Conservation (phyloP, 1,140 invertebrate genomes). For the Drosophila gunungcola region DNA sequence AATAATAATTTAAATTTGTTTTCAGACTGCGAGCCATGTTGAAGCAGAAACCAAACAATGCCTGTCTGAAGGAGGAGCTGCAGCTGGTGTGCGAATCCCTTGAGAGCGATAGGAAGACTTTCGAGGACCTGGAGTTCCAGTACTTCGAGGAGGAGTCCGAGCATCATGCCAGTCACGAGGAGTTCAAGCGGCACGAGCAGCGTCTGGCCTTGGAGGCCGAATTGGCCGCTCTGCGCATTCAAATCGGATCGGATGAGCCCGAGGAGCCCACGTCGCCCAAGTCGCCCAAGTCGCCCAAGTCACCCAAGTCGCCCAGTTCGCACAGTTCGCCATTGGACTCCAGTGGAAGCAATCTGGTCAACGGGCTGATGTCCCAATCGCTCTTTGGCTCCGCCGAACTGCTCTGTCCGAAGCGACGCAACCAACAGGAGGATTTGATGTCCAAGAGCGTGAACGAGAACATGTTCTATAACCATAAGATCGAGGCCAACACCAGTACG, state of each 20-base stretch:
- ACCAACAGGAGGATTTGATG: constrained; percentile 85
- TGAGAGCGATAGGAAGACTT: constrained; percentile 91
- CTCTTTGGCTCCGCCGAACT: constrained; percentile 82
- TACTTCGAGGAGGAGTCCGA: constrained; percentile 96
- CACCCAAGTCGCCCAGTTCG: constrained; percentile 1
- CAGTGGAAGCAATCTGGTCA: constrained; percentile 49
- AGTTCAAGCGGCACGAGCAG: constrained; percentile 91
- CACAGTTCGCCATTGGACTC: neutral
- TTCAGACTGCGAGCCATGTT: constrained; percentile 86
- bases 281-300: constrained; percentile 15
- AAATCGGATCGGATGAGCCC: constrained; percentile 51
- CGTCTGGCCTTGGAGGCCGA: constrained; percentile 85
- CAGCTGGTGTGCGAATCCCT: constrained; percentile 88
- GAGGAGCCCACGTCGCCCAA: constrained; percentile 37
- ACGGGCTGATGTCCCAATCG: constrained; percentile 83
- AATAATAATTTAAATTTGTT: neutral
- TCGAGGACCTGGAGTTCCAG: constrained; percentile 97
- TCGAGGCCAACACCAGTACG: constrained; percentile 75
- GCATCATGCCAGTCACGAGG: constrained; percentile 92
- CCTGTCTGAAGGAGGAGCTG: constrained; percentile 87
- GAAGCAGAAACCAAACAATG: constrained; percentile 85
- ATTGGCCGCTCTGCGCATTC: constrained; percentile 59
- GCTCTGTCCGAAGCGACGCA: constrained; percentile 69
- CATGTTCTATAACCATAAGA: constrained; percentile 85
- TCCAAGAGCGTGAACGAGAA: constrained; percentile 88